Conservation (phyloP, 2,113 vertebrate species). For the Psephotus haematonotus region DNA sequence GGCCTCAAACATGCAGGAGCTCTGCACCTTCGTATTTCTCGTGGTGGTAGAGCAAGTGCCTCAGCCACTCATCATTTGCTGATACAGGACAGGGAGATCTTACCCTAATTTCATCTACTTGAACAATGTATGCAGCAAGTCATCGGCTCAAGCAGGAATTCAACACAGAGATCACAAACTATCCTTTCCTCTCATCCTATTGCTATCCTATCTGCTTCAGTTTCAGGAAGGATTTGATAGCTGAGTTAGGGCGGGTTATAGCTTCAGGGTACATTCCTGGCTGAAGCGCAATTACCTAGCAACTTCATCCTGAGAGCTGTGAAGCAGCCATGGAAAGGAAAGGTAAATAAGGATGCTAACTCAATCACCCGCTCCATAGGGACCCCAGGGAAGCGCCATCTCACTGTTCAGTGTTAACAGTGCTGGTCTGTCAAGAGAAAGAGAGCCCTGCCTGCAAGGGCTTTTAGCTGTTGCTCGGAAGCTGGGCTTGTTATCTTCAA, state of each 20-base stretch:
- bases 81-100: background rate
- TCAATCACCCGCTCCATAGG: background rate
- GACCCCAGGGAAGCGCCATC: background rate
- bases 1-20: background rate
- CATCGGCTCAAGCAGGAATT: background rate
- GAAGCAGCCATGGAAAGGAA: background rate
- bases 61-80: background rate
- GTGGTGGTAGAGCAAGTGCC: background rate
- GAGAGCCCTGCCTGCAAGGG: background rate
- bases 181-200: background rate
- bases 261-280: background rate
- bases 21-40: background rate
- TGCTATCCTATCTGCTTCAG: background rate
- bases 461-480: background rate
- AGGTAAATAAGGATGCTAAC: background rate
- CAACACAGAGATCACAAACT: background rate
- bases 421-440: background rate
- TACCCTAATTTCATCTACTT: background rate
- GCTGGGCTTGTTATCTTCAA: background rate
- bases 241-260: background rate
- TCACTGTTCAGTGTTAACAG: no score
- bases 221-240: background rate
- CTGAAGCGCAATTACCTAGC: background rate
- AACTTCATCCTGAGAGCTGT: background rate
- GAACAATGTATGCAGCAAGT: background rate